Base-by-base conservation (phyloP, 2,113 vertebrate species). In the Rhea americana region DNA sequence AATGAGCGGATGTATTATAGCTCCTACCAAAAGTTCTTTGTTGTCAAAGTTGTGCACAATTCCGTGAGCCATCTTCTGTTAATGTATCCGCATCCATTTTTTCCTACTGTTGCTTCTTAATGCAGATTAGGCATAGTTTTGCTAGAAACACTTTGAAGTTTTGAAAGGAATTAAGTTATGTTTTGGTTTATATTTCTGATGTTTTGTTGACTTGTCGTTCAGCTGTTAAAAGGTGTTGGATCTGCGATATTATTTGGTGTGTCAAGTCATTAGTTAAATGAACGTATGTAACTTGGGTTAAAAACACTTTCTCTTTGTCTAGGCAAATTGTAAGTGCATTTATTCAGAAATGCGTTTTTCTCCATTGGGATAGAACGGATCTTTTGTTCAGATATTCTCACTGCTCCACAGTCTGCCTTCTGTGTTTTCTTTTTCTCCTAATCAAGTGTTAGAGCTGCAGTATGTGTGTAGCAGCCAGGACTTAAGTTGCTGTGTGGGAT, bases 41-140 rank as follows among this genome's bases (percentile, higher is more conserved):
- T 56, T 58, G 22, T 66, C 65, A n/a, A 24, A 26, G 15, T 58
- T 85, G 62, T 55, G n/a, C 13, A 13, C 12, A 17, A 4, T 16
- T 79, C 48, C 56, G 7, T n/a, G 19, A 39, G 28, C n/a, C 30
- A 22, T 58, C 22, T 74, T 22, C 51, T 8, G 1, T 12, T 8
- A 0, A 0, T 41, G 3, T 37, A 32, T 47, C 37, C 55, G 7
- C 10, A 7, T 50, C 21, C 1, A 1, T 58, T 71, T 39, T 70
- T 25, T 35, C 35, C 6, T 35, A 1, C 6, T 68, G 47, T 24
- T 63, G 14, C 2, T 45, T 70, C 65, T 61, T 85, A 10, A 61
- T 63, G 4, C 19, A 55, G 6, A 0, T 43, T 55, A 35, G 30
- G 6, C 16, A 18, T 48, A 43, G 10, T 26, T 48, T 77, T 74